These are phyloP conservation scores for Dinocampus coccinellae DNA, from an alignment of 2,888 invertebrate species.

Conservation along the genomic window DNA sequence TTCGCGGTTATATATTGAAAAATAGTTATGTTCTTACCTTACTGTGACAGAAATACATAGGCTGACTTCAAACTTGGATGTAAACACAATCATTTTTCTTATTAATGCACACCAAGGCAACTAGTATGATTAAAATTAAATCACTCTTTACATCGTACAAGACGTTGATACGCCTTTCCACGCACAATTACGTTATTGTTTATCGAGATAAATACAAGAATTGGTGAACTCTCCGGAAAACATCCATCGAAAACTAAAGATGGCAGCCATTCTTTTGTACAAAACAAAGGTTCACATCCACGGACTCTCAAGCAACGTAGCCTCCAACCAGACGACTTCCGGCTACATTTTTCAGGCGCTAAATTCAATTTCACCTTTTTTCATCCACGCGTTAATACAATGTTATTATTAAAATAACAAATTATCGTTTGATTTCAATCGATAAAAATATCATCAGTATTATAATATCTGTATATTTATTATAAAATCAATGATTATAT, in stretches of 20 bases:
- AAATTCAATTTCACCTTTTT: constrained; percentile 22
- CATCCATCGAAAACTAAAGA: constrained; percentile 86
- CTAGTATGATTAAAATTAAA: constrained; percentile 64
- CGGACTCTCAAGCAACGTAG: constrained; percentile 65
- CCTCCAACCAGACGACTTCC: constrained; percentile 64
- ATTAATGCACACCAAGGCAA: constrained; percentile 66
- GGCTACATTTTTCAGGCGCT: constrained; percentile 53
- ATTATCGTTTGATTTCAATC: no score
- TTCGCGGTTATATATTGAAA: constrained; percentile 24
- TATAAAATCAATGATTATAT: no score
- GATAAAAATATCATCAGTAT: no score
- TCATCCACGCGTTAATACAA: background rate
- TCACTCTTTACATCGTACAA: constrained; percentile 68
- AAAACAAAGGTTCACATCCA: constrained; percentile 78
- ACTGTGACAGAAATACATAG: constrained; percentile 76
- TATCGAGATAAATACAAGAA: constrained; percentile 61
- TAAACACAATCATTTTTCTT: constrained; percentile 80
- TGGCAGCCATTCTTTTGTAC: constrained; percentile 88
- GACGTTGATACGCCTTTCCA: constrained; percentile 65
- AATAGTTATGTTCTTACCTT: constrained; percentile 68
- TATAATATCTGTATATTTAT: no score
- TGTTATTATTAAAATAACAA: no score
- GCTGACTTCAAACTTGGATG: constrained; percentile 79
- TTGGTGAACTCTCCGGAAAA: constrained; percentile 74
- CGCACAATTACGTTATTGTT: constrained; percentile 66